A percentile compares a stretch with the other conserved stretches of the same genome.
phyloP scores from a whole-genome alignment of 1,140 invertebrate genomes.

The Saccostrea cuccullata region DNA sequence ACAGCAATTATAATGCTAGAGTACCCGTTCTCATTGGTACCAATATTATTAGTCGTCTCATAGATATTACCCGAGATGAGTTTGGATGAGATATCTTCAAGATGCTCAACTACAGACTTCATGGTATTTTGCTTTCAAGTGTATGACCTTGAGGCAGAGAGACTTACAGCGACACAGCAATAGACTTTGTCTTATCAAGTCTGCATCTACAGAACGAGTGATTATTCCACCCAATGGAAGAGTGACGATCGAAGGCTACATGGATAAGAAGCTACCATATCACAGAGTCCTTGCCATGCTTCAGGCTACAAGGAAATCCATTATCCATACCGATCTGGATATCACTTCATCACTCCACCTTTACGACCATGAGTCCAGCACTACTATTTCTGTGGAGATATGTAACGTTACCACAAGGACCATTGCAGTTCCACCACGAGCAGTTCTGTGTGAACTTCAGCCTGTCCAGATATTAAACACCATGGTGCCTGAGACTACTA shows the following conservation, averaged over 20 bases:
- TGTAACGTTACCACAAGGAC: too few species aligned
- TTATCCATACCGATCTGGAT: not conserved
- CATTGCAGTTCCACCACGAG: too few species aligned
- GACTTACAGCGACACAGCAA: not conserved
- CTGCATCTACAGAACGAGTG: not conserved
- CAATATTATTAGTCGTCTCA: too few species aligned
- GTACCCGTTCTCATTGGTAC: too few species aligned
- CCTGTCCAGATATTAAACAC: too few species aligned
- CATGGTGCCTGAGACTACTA: too few species aligned
- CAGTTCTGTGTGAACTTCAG: too few species aligned
- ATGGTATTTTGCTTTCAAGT: not conserved
- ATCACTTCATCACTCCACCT: slow-evolving; percentile 6
- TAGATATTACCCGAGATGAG: too few species aligned
- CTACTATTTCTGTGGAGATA: too few species aligned
- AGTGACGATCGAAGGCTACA: not conserved
- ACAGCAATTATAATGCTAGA: not conserved
- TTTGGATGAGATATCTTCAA: not conserved
- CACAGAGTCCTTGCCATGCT: slow-evolving; percentile 9
- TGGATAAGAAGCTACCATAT: slow-evolving; percentile 12
- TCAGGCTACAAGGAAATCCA: not conserved
- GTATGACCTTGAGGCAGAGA: not conserved
- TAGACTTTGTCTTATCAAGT: not conserved
- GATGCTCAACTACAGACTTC: not conserved
- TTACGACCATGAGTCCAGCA: too few species aligned
- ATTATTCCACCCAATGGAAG: not conserved